Conservation (phyloP, 2,797 vertebrate genomes). For the Gallinago nigripennis region DNA sequence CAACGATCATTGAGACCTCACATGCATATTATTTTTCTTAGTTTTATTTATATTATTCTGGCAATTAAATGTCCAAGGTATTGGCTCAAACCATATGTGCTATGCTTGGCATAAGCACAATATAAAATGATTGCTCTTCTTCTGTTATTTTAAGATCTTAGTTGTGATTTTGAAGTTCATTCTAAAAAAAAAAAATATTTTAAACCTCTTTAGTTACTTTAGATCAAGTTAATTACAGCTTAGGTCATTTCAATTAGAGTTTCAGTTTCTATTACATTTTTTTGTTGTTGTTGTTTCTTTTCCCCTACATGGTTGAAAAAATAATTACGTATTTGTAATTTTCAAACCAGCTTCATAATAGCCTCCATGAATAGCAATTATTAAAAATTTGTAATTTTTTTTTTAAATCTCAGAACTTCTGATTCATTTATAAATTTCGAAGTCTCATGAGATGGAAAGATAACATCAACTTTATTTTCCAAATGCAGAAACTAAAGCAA, state of each 20-base stretch:
- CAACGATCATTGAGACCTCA: not conserved
- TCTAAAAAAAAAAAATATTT: not conserved
- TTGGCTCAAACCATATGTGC: not conserved
- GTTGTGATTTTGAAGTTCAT: not conserved
- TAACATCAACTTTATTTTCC: not conserved
- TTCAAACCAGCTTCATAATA: not conserved
- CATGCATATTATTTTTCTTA: not conserved
- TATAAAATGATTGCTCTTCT: not conserved
- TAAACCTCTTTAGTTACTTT: not conserved
- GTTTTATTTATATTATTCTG: conserved; percentile 10
- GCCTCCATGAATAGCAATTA: not conserved
- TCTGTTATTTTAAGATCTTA: conserved; percentile 20
- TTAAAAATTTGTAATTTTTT: not conserved
- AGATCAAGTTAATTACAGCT: not conserved
- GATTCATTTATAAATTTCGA: not conserved
- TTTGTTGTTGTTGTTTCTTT: not conserved
- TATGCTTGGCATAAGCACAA: conserved; percentile 1
- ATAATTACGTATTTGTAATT: not conserved
- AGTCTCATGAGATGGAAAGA: not conserved
- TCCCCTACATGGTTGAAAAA: not conserved
- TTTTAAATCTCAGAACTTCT: not conserved
- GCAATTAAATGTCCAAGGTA: not conserved
- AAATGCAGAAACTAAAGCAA: not conserved
- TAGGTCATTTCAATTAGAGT: not conserved
- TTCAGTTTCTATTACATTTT: not conserved